Evolutionary conservation across 1,140 invertebrate genomes (phyloP).

Genomic region (Ptiloglossa arizonensis): DNA sequence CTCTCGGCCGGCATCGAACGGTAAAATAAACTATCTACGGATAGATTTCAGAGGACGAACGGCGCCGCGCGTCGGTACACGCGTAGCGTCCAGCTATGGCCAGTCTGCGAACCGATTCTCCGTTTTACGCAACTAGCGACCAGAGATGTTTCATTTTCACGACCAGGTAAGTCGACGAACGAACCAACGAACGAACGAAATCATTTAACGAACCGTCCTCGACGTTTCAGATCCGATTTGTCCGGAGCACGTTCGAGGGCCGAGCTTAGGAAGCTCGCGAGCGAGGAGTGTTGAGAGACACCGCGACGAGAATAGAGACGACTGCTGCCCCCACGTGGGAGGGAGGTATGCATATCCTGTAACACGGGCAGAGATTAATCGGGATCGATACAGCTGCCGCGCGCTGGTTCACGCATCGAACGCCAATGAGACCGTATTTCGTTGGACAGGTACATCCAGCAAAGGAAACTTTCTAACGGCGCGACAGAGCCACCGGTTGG

Average conservation of each 20-base stretch:
- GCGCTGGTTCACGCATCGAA: not conserved
- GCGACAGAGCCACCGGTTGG: not conserved
- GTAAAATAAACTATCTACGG: conserved; percentile 11
- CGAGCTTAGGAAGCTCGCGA: not conserved
- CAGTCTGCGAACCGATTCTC: conserved; percentile 26
- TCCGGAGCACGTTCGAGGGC: not conserved
- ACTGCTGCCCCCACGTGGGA: not conserved
- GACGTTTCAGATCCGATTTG: conserved; percentile 36
- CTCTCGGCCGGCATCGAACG: not conserved
- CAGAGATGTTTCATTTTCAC: conserved; percentile 23
- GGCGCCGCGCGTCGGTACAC: not conserved
- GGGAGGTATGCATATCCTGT: not conserved
- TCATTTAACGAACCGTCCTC: not conserved
- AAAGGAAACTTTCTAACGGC: conserved; percentile 31
- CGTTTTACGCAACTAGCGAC: conserved; percentile 4
- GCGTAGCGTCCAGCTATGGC: conserved; percentile 32
- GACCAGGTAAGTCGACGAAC: conserved; percentile 14
- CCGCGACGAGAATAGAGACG: not conserved
- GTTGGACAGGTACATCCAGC: conserved; percentile 30
- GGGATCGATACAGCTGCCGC: not conserved
- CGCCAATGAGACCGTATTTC: not conserved
- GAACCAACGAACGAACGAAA: too few species aligned
- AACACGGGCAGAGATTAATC: not conserved
- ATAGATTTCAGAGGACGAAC: not conserved
- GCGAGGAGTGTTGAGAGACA: not conserved